Conservation (phyloP, 2,888 invertebrate species). For the Limnephilus auricula region DNA sequence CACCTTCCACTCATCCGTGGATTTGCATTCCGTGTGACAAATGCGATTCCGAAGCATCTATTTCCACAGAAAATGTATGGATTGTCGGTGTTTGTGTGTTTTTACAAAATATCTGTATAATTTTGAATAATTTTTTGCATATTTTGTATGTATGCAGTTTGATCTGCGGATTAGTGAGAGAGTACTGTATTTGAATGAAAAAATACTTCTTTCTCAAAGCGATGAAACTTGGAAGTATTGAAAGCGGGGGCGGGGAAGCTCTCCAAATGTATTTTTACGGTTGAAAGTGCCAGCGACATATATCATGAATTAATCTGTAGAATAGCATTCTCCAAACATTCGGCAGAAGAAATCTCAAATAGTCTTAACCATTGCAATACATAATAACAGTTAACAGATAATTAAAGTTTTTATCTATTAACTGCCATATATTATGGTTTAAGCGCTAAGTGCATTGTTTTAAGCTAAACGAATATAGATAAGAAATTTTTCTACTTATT, state of each 20-base stretch:
- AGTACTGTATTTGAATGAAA: background rate
- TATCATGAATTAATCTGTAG: background rate
- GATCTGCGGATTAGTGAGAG: background rate
- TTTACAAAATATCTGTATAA: no score
- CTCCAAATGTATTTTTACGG: background rate
- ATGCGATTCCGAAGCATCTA: no score
- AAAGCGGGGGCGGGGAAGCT: background rate
- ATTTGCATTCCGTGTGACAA: no score
- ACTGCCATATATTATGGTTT: background rate
- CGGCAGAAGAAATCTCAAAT: background rate
- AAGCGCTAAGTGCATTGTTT: background rate
- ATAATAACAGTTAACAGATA: background rate
- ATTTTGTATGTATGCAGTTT: no score
- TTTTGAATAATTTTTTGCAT: no score
- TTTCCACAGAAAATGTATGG: no score
- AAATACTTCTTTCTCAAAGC: slow-evolving; percentile 34
- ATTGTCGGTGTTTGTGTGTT: no score
- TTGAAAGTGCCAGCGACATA: background rate
- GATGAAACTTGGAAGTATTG: background rate
- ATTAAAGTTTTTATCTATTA: background rate
- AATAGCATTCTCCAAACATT: background rate
- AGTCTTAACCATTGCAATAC: background rate
- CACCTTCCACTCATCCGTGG: no score
- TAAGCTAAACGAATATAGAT: background rate
- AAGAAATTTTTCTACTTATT: background rate